Evolutionary conservation across 2,888 invertebrate genomes (phyloP).

Genomic region (Syrista parreyssii): DNA sequence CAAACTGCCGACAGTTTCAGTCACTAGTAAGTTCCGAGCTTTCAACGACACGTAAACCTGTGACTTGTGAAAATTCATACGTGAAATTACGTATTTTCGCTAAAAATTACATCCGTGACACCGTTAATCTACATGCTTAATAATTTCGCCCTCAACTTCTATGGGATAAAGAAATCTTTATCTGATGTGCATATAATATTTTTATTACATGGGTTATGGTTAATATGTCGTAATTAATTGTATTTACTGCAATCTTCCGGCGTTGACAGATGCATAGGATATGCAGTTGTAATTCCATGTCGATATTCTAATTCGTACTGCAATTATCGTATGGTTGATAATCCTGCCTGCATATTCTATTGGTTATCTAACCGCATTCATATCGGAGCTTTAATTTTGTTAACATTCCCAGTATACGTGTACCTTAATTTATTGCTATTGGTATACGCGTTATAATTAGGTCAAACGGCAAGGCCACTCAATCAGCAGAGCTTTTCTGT

Average conservation of each 20-base stretch:
- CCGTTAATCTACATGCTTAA: background rate
- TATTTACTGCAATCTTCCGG: background rate
- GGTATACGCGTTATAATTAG: background rate
- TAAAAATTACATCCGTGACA: background rate
- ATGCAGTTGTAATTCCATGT: background rate
- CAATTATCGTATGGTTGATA: background rate
- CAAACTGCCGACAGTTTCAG: conserved; percentile 32
- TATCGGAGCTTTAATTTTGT: conserved; percentile 14
- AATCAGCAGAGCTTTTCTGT: conserved; percentile 16
- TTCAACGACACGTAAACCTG: background rate
- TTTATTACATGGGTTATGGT: background rate
- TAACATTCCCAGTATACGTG: background rate
- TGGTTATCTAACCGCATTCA: background rate
- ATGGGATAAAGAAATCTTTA: background rate
- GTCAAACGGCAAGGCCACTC: conserved; percentile 5
- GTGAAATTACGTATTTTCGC: background rate
- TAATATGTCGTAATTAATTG: background rate
- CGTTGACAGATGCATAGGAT: background rate
- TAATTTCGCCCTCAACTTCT: background rate
- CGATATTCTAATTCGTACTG: background rate
- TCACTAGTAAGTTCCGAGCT: background rate
- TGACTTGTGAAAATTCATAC: background rate
- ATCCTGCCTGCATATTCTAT: background rate
- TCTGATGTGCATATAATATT: background rate
- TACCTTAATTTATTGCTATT: conserved; percentile 12